These are phyloP conservation scores for Tetramorium alpestre DNA, from an alignment of 1,140 invertebrate species.

Conservation along the genomic window DNA sequence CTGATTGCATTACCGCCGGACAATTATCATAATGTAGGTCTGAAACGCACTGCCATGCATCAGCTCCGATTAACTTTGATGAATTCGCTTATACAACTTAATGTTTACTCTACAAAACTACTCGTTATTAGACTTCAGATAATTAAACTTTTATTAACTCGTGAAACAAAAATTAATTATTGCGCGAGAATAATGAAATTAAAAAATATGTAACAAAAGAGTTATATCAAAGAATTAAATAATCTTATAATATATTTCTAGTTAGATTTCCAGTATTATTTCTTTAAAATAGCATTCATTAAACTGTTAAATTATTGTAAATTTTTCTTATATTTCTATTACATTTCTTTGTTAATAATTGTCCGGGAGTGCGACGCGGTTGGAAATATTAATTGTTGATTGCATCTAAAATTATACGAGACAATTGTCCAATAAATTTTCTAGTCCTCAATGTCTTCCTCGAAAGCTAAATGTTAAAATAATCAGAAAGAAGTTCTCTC, in stretches of 20 bases:
- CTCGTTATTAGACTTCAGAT: not conserved
- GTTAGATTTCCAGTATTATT: not conserved
- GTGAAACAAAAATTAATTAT: not conserved
- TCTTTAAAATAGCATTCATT: not conserved
- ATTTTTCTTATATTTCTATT: not conserved
- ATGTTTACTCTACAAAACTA: not conserved
- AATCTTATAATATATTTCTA: not conserved
- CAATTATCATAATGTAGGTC: not conserved
- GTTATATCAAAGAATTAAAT: not conserved
- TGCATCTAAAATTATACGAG: not conserved
- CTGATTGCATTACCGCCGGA: not conserved
- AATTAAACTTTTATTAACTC: not conserved
- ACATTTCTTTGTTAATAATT: not conserved
- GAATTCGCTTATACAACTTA: not conserved
- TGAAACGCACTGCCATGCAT: not conserved
- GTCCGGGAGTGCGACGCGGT: too few relatives aligned
- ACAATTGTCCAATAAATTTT: not conserved
- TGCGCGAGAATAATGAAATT: not conserved
- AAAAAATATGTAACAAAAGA: not conserved
- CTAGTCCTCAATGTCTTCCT: not conserved
- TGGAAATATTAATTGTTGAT: not conserved
- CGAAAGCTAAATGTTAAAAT: not conserved
- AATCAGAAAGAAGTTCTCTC: not conserved
- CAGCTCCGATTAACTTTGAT: constrained; percentile 17
- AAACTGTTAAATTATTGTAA: not conserved